Evolutionary conservation across 2,888 invertebrate genomes (phyloP).

Genomic region (Digitonthophagus gazella): DNA sequence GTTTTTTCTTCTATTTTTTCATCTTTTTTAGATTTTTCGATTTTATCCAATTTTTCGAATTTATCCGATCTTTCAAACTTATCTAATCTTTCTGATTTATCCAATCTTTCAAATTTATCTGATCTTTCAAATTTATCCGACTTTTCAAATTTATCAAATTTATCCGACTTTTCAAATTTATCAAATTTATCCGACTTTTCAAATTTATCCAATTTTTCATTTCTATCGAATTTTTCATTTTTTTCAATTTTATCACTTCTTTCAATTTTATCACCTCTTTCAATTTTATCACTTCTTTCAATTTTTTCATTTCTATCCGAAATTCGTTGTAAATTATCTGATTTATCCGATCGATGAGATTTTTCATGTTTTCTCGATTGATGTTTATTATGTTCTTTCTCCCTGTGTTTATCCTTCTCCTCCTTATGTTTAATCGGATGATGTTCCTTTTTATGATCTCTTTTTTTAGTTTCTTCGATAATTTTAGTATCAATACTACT

Average conservation of each 20-base stretch:
- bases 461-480: slow-evolving; percentile 32
- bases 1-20: slow-evolving; percentile 13
- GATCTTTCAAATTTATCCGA: neutral
- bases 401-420: slow-evolving; percentile 28
- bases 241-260: neutral
- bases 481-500: slow-evolving; percentile 40
- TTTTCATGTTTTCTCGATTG: slow-evolving; percentile 14
- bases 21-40: slow-evolving; percentile 15
- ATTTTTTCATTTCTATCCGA: neutral
- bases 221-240: neutral
- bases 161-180: too few relatives aligned
- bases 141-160: too few relatives aligned
- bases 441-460: slow-evolving; percentile 26
- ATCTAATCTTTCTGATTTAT: slow-evolving; percentile 4
- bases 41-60: slow-evolving; percentile 5
- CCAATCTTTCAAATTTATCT: slow-evolving; percentile 17
- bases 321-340: too few relatives aligned
- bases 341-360: slow-evolving; percentile 2
- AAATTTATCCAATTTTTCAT: slow-evolving; percentile 6
- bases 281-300: slow-evolving; percentile 2
- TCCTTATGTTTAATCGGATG: slow-evolving; percentile 27
- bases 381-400: slow-evolving; percentile 39
- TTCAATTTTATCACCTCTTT: neutral
- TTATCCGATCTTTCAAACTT: slow-evolving; percentile 17
- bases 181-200: slow-evolving; percentile 18